Conservation (phyloP, 1,140 invertebrate genomes). For the Dryas iulia region DNA sequence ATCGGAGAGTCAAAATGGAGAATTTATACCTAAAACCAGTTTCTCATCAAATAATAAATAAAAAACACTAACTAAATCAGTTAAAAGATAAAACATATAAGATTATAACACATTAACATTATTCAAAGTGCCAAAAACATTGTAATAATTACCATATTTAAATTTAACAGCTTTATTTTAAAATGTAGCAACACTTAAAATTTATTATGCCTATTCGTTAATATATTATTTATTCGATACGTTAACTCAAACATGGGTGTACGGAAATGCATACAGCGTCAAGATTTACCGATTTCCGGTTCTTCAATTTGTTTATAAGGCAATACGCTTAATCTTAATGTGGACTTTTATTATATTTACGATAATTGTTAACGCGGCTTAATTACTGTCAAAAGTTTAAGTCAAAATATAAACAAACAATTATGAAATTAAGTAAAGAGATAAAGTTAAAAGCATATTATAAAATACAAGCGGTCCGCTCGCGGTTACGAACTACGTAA, state of each 20-base stretch:
- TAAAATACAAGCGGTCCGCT: background rate
- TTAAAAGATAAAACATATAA: background rate
- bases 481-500: background rate
- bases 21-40: background rate
- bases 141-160: slow-evolving; percentile 1
- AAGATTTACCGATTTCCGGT: background rate
- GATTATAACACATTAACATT: background rate
- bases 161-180: slow-evolving; percentile 2
- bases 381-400: background rate
- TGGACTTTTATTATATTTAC: background rate
- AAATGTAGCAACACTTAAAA: background rate
- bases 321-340: background rate
- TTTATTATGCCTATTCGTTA: background rate
- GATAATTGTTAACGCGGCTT: background rate
- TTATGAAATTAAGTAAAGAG: background rate
- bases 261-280: background rate
- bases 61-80: background rate
- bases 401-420: background rate
- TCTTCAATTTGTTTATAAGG: background rate
- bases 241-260: background rate
- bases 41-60: too few relatives aligned
- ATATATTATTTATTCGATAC: background rate
- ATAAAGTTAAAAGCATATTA: background rate
- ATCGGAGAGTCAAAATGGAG: too few relatives aligned
- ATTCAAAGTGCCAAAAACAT: slow-evolving; percentile 4